Base-by-base conservation (phyloP, 2,797 vertebrate species). In the Bryconaethiops microstoma region DNA sequence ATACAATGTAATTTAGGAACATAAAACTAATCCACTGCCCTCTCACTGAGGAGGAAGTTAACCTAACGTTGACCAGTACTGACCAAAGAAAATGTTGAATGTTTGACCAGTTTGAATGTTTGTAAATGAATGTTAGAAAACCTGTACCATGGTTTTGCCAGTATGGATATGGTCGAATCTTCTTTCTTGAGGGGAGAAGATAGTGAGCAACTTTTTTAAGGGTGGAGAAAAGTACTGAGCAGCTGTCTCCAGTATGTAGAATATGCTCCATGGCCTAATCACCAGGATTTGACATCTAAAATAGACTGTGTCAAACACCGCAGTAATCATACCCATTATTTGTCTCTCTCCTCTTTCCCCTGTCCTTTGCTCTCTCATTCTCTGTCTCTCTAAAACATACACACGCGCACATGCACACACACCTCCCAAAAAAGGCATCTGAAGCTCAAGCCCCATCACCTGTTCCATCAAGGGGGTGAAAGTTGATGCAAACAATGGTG, bases 391-490 rank as follows among this genome's bases (percentile, higher is more conserved):
- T 6, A 9, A 7, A 45, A 45, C 42, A 7, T 0, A 17, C 0
- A 1, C 68, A 74, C 67, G 71, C 83, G 72, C 54, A 77, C 62
- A 75, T 68, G 65, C 62, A 74, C 50, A 74, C 64, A 77, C 10
- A 60, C 42, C 60, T 42, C 25, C 29, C 29, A 62, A 79, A 80
- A 88, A 80, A 48, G 82, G 86, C 92, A 94, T 89, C 92, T 93
- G 92, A 52, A 57, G 59, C 70, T 40, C 82, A 91, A 91, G 89
- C 89, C 89, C 85, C 86, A 82, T 92, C 93, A 94, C 89, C 94
- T 94, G 93, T 89, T 93, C 88, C 83, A 91, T 92, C 89, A 85
- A 84, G 85, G 84, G 16, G 40, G 87, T 87, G 84, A 89, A 90
- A 83, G 89, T 83, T 85, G 82, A 89, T 88, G 82, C 75, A 82